Percentiles rank a stretch among this genome's conserved stretches.
phyloP scores from a whole-genome alignment of 2,888 invertebrate genomes.

The Galerucella pusilla region DNA sequence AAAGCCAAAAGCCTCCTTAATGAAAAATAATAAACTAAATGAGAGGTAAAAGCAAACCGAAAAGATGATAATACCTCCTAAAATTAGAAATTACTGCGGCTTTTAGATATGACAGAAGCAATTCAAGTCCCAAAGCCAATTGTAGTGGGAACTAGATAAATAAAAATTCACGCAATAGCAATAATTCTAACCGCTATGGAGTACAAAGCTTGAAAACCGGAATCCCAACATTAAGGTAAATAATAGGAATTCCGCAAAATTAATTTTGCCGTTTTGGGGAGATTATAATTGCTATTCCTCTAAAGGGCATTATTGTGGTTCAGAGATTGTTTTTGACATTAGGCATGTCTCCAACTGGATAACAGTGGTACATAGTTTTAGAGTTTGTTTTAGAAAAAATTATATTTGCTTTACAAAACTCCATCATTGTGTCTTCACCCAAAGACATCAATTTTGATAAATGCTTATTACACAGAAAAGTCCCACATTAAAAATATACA shows the following conservation, averaged over 20 bases:
- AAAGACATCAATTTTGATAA: too few relatives aligned
- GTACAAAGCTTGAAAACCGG: conserved; percentile 32
- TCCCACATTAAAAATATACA: too few relatives aligned
- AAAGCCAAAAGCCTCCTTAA: not conserved
- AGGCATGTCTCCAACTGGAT: not conserved
- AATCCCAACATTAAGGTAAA: conserved; percentile 41
- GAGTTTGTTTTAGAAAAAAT: not conserved
- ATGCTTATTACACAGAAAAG: too few relatives aligned
- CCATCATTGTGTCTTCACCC: too few relatives aligned
- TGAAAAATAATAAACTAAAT: conserved; percentile 2
- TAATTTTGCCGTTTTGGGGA: conserved; percentile 45
- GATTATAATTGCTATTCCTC: conserved; percentile 40
- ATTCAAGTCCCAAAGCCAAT: conserved; percentile 12
- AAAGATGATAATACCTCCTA: conserved; percentile 1
- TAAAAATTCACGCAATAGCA: conserved; percentile 29
- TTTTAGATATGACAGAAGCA: conserved; percentile 11
- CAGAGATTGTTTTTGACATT: conserved; percentile 35
- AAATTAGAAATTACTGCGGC: conserved; percentile 8
- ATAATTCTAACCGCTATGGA: conserved; percentile 28
- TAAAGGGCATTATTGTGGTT: conserved; percentile 41
- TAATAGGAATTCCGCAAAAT: conserved; percentile 46
- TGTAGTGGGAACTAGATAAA: conserved; percentile 12
- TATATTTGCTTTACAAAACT: too few relatives aligned
- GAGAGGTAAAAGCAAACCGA: not conserved
- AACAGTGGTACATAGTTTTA: not conserved